Evolutionary conservation across 2,797 vertebrate species (phyloP), one percentile per base, ranked within the genome.

Genomic region (Myiotriccus ornatus): DNA sequence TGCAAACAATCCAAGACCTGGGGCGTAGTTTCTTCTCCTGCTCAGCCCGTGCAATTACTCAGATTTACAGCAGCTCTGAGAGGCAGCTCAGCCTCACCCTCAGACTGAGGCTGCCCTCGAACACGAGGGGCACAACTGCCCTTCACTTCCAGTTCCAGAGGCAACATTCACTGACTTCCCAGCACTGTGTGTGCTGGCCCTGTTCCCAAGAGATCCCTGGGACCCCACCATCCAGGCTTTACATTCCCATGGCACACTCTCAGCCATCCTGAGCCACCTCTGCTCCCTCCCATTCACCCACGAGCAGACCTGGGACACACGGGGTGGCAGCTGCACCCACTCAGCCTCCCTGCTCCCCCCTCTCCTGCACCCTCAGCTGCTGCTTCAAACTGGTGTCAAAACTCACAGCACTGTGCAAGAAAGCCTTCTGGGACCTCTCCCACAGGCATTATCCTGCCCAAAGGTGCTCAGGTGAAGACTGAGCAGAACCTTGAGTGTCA

Each of bases 1-100:
- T 92, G 13, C 34, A 81, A 79, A 96, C 84, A 92, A 92, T 75
- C 91, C 87, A 91, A 41, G 81, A 93, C 95, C 94, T 79, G 91
- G 65, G 90, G 94, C 73, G 1, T 14, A 9, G 47, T 90, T 93
- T 44, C 90, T 87, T 87, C 89, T 37, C 71, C 8, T 28, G 73
- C 83, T 94, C 69, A 81, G 80, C 77, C 59, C 52, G 3, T 30
- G 46, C 88, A 84, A 68, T 93, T 89, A 93, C 30, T 47, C 78
- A 96, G 87, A 95, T 95, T 94, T 94, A 94, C 91, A 89, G 84
- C 87, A 35, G 55, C 14, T 69, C 74, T 75, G 83, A 47, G 57
- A 84, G 92, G 89, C 87, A 85, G 59, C 67, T 69, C 86, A 63
- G 88, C 68, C 68, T 85, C 32, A 76, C 39, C 56, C 3, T 0